phyloP scores from a whole-genome alignment of 1,140 invertebrate species.

The Apis laboriosa region DNA sequence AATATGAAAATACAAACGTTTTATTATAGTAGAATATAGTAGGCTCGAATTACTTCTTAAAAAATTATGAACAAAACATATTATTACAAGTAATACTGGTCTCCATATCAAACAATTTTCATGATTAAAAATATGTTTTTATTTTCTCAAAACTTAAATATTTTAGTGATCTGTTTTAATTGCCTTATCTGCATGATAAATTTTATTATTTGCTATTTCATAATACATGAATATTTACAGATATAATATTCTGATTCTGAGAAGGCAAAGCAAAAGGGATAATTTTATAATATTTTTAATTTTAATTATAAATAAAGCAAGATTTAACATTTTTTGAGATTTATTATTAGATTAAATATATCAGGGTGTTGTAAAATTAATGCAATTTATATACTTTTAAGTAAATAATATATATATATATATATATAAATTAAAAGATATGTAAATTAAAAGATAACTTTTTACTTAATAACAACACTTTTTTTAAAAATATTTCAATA shows the following conservation, averaged over 20 bases:
- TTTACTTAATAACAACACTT: background rate
- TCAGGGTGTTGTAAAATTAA: slow-evolving; percentile 46
- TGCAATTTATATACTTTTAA: background rate
- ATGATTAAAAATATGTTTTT: background rate
- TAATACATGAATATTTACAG: slow-evolving; percentile 41
- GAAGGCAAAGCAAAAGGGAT: background rate
- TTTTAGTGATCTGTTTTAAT: slow-evolving; percentile 9
- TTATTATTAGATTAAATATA: background rate
- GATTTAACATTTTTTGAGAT: too few relatives aligned
- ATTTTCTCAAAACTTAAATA: background rate
- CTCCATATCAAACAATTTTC: slow-evolving; percentile 9
- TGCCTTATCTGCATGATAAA: background rate
- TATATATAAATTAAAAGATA: background rate
- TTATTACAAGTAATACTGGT: background rate
- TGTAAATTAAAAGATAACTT: background rate
- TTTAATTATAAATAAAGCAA: background rate
- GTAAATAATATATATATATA: background rate
- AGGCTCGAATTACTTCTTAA: background rate
- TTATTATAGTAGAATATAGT: background rate
- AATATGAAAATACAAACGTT: background rate
- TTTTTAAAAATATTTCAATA: background rate
- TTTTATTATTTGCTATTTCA: slow-evolving; percentile 18
- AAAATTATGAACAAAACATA: background rate
- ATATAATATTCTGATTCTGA: background rate
- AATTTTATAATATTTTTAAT: background rate